Evolutionary conservation across 2,888 invertebrate species (phyloP), one percentile per base, ranked within the genome.

Genomic region (Megaustenia siamemsis): DNA sequence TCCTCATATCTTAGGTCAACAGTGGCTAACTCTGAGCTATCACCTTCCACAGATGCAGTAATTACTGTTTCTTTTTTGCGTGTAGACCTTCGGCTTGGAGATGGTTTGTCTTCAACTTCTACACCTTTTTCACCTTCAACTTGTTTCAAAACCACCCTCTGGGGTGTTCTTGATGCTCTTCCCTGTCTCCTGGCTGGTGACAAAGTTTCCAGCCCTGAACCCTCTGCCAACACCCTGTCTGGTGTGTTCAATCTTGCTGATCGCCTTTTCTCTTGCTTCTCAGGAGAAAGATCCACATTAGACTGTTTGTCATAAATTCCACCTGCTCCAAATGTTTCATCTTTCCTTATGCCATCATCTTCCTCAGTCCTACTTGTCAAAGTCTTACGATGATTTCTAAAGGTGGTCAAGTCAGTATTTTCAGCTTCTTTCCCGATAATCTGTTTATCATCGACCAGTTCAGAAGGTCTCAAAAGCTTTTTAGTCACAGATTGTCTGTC

Each of bases 221-320:
- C 40, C 28, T 53, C 68, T 12, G 53, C 60, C 6, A 38, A 2
- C 0, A 40, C 45, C 40, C 81, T 69, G n/a, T 83, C 83, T 76
- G 83, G 83, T 53, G 83, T 83, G 18, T 82, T 82, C 56, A 81
- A 43, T 40, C 81, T 81, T 71, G 81, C 38, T 12, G 75, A 75
- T 32, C 82, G 66, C 35, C 63, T 43, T n/a, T 24, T 38, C 38
- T 10, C 40, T 38, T 66, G 40, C 21, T 38, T 21, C 12, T 83
- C 83, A 28, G 43, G 63, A n/a, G 83, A 68, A 18, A 12, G 28
- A 8, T 75, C 60, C 6, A 76, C 38, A 24, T 60, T 63, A 40
- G 82, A 60, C 12, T 60, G 2, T 1, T 49, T n/a, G 8, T 15
- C 53, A 21, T 60, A n/a, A 32, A 71, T 73, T 71, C 63, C 75